A percentile compares a stretch with the other conserved stretches of the same genome.
Conservation (phyloP, 2,797 vertebrate genomes). For the Myripristis murdjan region DNA sequence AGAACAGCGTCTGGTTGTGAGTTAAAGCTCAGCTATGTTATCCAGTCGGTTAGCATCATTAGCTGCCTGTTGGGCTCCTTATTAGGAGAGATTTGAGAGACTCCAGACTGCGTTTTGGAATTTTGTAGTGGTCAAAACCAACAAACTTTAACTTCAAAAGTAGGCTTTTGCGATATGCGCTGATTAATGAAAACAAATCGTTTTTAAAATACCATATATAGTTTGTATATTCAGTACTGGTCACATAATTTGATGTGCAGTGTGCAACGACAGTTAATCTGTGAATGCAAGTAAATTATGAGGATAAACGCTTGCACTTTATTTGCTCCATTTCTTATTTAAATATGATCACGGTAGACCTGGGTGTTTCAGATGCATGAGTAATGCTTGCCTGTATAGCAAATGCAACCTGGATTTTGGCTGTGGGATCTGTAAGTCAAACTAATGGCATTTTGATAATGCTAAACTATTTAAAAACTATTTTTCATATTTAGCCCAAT, state of each 20-base stretch:
- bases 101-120: constrained; percentile 48
- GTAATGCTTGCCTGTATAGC: no score
- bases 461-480: no score
- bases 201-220: constrained; percentile 11
- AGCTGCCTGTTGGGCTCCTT: constrained; percentile 59
- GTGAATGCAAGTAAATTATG: not conserved
- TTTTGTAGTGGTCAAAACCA: constrained; percentile 45
- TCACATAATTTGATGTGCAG: not conserved
- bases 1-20: constrained; percentile 65
- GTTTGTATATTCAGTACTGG: not conserved
- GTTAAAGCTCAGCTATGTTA: constrained; percentile 65
- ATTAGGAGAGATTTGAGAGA: constrained; percentile 62
- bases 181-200: constrained; percentile 35
- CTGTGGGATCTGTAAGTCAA: no score
- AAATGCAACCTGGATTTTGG: no score
- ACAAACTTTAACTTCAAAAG: constrained; percentile 34
- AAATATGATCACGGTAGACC: not conserved
- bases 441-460: no score
- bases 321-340: not conserved
- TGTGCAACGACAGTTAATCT: not conserved
- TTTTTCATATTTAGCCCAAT: no score
- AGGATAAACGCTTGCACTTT: not conserved
- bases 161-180: constrained; percentile 18
- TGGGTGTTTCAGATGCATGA: no score
- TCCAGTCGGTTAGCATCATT: constrained; percentile 58